Conservation (phyloP, 2,888 invertebrate species). For the Mesoligia furuncula region DNA sequence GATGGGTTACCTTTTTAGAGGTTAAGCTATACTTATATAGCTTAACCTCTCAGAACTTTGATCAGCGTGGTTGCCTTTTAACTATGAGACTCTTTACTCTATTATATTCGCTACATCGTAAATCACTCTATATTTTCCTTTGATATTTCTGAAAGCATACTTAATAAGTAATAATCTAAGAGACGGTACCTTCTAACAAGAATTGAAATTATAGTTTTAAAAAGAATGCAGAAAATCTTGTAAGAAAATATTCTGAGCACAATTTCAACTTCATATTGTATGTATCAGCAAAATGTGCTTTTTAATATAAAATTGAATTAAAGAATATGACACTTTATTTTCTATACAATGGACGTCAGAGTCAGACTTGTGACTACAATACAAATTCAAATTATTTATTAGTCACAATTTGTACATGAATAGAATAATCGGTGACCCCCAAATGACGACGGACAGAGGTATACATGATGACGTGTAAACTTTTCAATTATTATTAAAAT, state of each 20-base stretch:
- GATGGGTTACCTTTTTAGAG: too few species aligned
- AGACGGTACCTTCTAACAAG: neutral
- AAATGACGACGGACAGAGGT: constrained; percentile 7
- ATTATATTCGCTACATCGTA: neutral
- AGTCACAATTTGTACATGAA: too few species aligned
- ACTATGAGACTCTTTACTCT: neutral
- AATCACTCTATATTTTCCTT: constrained; percentile 2
- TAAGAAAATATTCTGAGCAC: neutral
- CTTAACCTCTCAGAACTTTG: neutral
- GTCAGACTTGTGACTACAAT: neutral
- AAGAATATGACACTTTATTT: constrained; percentile 7
- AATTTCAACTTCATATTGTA: neutral
- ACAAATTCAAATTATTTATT: too few species aligned
- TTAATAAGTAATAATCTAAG: neutral
- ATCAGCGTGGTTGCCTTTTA: too few species aligned
- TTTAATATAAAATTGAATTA: neutral
- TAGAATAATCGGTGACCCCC: too few species aligned
- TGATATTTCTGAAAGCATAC: constrained; percentile 10
- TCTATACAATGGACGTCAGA: constrained; percentile 5
- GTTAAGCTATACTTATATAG: too few species aligned
- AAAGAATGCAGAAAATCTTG: neutral
- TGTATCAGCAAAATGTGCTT: constrained; percentile 5
- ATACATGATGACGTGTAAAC: neutral
- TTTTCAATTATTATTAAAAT: constrained; percentile 7
- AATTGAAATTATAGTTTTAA: constrained; percentile 14